phyloP scores from a whole-genome alignment of 2,888 invertebrate species.

The Amphipyra tragopoginis region DNA sequence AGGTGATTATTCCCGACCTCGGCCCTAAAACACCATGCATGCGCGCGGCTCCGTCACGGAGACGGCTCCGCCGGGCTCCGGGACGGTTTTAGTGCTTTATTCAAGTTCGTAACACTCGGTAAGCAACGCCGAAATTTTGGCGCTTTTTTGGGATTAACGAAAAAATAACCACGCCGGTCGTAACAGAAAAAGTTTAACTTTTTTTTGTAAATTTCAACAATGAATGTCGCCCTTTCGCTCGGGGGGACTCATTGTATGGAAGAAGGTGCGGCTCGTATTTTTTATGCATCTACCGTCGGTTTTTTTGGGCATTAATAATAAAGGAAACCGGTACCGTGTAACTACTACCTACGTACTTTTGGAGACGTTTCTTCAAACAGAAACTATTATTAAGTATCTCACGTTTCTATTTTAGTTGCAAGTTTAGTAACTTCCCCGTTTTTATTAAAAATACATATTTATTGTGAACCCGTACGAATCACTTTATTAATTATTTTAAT shows the following conservation, averaged over 20 bases:
- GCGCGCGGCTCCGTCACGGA: constrained; percentile 77
- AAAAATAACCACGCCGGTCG: constrained; percentile 66
- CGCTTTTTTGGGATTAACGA: constrained; percentile 71
- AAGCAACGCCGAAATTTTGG: constrained; percentile 76
- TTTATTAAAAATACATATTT: neutral
- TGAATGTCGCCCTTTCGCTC: constrained; percentile 77
- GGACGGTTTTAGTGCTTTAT: constrained; percentile 52
- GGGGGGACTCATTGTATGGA: constrained; percentile 71
- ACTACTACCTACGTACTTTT: constrained; percentile 56
- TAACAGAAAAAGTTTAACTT: constrained; percentile 60
- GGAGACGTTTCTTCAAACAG: constrained; percentile 36
- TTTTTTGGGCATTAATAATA: constrained; percentile 57
- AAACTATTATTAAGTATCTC: constrained; percentile 45
- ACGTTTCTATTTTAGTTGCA: constrained; percentile 26
- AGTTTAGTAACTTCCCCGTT: constrained; percentile 18
- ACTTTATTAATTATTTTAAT: constrained; percentile 7
- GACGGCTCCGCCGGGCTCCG: constrained; percentile 61
- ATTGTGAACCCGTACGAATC: neutral
- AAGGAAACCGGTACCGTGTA: constrained; percentile 58
- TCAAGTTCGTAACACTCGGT: constrained; percentile 70
- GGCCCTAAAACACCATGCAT: constrained; percentile 81
- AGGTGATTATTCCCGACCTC: constrained; percentile 88
- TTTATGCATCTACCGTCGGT: constrained; percentile 60
- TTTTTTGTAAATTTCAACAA: constrained; percentile 77
- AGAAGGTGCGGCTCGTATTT: constrained; percentile 68